Evolutionary conservation across 2,797 vertebrate genomes (phyloP), one percentile per base, ranked within the genome.

Genomic region (Alfaro cultratus): DNA sequence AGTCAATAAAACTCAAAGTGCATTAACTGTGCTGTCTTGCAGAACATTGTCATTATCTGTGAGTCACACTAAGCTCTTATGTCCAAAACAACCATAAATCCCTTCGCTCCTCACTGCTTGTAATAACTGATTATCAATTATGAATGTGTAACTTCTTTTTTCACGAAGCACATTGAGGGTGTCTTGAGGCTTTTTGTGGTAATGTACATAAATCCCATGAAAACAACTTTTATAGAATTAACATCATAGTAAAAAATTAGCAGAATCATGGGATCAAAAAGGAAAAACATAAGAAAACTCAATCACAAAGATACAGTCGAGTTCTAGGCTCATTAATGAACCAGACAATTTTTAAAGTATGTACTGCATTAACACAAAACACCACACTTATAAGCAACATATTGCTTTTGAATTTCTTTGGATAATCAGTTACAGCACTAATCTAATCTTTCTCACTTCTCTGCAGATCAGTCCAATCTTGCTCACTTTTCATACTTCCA

Each of bases 21-120:
- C n/a, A 7, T 15, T 46, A 53, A 23, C 23, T 16, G 43, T 71
- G 41, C 16, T 13, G 5, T 64, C 34, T 77, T 64, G 36, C 29
- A 55, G 47, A 67, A 80, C 21, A 36, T 70, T 29, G 39, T 53
- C 39, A 68, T 75, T 36, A 70, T 70, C 26, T 74, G 11, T 76
- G 45, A 73, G 67, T 23, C 74, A 62, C 80, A 51, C 68, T 41
- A 57, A 73, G 46, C 34, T 36, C 11, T 81, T 64, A 73, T 64
- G 53, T 31, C 46, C 70, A 81, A 55, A 77, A 77, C 46, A 81
- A 51, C 55, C 76, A 23, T 62, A 73, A 76, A 76, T 71, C 43
- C 67, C 41, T 21, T 47, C 18, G 13, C 62, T 29, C 12, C 70
- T 34, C 23, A 18, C 45, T 39, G n/a, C 43, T 36, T 76, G 34